Base-by-base conservation (phyloP, 2,888 invertebrate genomes). In the Heliconius hortense region DNA sequence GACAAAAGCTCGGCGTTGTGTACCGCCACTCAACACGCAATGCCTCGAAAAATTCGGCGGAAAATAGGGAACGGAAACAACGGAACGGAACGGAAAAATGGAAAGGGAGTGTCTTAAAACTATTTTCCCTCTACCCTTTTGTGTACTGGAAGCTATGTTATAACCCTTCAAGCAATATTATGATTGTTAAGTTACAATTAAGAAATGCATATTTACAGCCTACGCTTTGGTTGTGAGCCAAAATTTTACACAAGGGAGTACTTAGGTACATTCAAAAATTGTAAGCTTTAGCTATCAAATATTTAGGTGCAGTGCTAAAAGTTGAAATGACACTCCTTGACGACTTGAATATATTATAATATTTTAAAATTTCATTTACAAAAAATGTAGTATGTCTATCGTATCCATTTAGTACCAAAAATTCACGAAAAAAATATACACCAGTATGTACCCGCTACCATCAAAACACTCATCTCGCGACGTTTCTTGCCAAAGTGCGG, bases 401-500 rank as follows among this genome's bases (percentile, higher is more conserved):
- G 31, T 31, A 31, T 31, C 8, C 8, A 31, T 31, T 8, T 53
- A 53, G 53, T 53, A 53, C 7, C 53, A 53, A 56, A 56, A 56
- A 62, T 35, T 53, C 5, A 69, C 39, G 77, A 39, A 70, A 70
- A 73, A 78, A 78, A 71, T 72, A 26, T 18, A 0, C 2, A 5
- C 26, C 78, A 81, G 83, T 85, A 75, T 81, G 79, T 80, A 68
- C 31, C 43, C 72, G 67, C 72, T 74, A 79, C 79, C 82, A 83
- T 79, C 80, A 81, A 82, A 82, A 82, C 84, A 82, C 83, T 83
- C 83, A 81, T 82, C 82, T 82, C 82, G 77, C 82, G 75, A 81
- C 82, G 82, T 84, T 82, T 84, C 85, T 87, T 88, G 89, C 89
- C 90, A 89, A 85, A 84, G 85, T 84, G 83, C 84, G 82, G 85